Evolutionary conservation across 1,140 invertebrate species (phyloP).

Genomic region (Diorhabda sublineata): DNA sequence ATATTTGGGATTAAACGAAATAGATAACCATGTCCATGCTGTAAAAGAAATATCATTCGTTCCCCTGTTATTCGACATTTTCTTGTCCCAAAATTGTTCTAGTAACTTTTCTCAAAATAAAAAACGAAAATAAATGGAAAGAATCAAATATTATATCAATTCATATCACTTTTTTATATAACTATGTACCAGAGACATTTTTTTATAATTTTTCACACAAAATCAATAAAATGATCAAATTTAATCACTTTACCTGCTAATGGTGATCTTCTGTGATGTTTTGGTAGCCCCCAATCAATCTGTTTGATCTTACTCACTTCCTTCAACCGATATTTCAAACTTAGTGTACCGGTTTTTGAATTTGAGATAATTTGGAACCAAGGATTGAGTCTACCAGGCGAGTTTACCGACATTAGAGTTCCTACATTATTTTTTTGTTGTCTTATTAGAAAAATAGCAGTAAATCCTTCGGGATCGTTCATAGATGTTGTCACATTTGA

Average conservation of each 20-base stretch:
- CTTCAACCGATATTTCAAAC: constrained; percentile 42
- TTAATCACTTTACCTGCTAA: constrained; percentile 39
- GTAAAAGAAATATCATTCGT: constrained; percentile 14
- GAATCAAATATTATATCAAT: not conserved
- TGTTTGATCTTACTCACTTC: constrained; percentile 41
- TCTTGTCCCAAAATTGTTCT: no score
- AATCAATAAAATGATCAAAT: not conserved
- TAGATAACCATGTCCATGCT: constrained; percentile 45
- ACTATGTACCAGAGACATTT: not conserved
- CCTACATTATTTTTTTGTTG: constrained; percentile 49
- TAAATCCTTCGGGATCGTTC: constrained; percentile 41
- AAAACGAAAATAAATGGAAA: no score
- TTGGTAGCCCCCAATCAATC: constrained; percentile 43
- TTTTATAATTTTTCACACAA: not conserved
- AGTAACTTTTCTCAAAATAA: no score
- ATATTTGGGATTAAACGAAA: constrained; percentile 39
- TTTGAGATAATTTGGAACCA: constrained; percentile 49
- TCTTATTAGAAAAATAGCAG: constrained; percentile 44
- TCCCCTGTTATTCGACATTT: no score
- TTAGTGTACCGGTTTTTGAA: constrained; percentile 43
- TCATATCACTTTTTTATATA: no score
- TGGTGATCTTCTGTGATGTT: constrained; percentile 43
- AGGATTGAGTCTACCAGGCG: constrained; percentile 48
- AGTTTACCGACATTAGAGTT: constrained; percentile 48
- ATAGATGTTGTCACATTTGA: constrained; percentile 36